A percentile compares a stretch with the other conserved stretches of the same genome.
Conservation (phyloP, 2,888 invertebrate genomes). For the Nemotelus pantherinus region DNA sequence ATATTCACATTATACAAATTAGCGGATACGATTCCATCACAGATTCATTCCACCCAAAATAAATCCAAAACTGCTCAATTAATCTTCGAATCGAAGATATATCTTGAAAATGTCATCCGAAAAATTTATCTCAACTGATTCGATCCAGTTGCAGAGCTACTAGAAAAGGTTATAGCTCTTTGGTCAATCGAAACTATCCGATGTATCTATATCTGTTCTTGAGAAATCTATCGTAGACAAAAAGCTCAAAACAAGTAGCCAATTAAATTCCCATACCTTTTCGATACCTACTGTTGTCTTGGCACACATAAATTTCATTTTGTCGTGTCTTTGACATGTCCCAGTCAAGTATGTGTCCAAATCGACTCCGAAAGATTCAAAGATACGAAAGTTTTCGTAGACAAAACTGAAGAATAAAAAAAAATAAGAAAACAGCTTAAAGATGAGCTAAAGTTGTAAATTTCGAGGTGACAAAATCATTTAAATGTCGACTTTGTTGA, state of each 20-base stretch:
- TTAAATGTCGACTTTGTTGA: not conserved
- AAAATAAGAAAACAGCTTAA: not conserved
- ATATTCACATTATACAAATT: not conserved
- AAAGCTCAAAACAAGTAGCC: constrained; percentile 14
- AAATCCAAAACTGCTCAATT: not conserved
- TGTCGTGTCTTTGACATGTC: not conserved
- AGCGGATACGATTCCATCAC: not conserved
- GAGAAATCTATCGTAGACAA: not conserved
- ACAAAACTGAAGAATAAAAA: not conserved
- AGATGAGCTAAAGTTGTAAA: not conserved
- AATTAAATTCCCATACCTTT: constrained; percentile 17
- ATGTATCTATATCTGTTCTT: not conserved
- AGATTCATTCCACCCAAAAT: not conserved
- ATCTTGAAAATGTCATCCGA: not conserved
- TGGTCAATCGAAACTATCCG: not conserved
- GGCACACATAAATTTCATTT: no score
- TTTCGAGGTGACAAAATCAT: constrained; percentile 12
- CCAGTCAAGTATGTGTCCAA: not conserved
- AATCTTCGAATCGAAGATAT: not conserved
- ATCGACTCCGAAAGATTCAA: not conserved
- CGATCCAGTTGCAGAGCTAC: not conserved
- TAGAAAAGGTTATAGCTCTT: not conserved
- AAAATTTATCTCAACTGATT: not conserved
- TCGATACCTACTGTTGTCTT: not conserved
- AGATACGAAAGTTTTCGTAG: not conserved